These are phyloP conservation scores for Cepaea nemoralis DNA, from an alignment of 1,140 invertebrate species.

Conservation along the genomic window DNA sequence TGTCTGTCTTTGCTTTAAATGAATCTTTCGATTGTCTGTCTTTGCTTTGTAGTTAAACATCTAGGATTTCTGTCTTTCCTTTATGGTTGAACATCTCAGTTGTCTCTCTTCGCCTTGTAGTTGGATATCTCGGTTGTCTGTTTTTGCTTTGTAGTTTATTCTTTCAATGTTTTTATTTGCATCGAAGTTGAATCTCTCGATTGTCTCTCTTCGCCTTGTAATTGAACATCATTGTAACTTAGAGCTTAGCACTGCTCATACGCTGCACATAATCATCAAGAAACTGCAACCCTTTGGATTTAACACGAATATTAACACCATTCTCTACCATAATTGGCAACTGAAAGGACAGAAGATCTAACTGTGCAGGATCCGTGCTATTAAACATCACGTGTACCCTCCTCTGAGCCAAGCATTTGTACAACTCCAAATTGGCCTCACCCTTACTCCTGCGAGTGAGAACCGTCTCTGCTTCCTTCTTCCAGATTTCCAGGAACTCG, in stretches of 20 bases:
- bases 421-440: slow-evolving; percentile 48
- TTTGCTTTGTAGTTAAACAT: too few relatives aligned
- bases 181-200: too few relatives aligned
- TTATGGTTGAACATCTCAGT: too few relatives aligned
- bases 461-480: slow-evolving; percentile 47
- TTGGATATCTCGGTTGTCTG: too few relatives aligned
- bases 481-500: slow-evolving; percentile 50
- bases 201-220: too few relatives aligned
- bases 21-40: too few relatives aligned
- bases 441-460: slow-evolving; percentile 41
- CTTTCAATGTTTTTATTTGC: too few relatives aligned
- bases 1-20: too few relatives aligned
- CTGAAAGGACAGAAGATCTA: slow-evolving; percentile 51
- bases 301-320: slow-evolving; percentile 45
- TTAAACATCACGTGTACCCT: slow-evolving; percentile 54
- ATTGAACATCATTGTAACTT: too few relatives aligned
- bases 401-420: slow-evolving; percentile 52
- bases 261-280: slow-evolving; percentile 49
- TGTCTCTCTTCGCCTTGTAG: too few relatives aligned
- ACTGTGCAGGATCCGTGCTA: slow-evolving; percentile 42
- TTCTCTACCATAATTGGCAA: slow-evolving; percentile 53
- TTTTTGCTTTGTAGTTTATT: too few relatives aligned
- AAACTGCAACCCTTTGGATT: slow-evolving; percentile 49
- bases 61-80: too few relatives aligned
- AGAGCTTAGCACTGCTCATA: slow-evolving; percentile 31